Conservation (phyloP, 2,113 vertebrate genomes). For the Passer domesticus region DNA sequence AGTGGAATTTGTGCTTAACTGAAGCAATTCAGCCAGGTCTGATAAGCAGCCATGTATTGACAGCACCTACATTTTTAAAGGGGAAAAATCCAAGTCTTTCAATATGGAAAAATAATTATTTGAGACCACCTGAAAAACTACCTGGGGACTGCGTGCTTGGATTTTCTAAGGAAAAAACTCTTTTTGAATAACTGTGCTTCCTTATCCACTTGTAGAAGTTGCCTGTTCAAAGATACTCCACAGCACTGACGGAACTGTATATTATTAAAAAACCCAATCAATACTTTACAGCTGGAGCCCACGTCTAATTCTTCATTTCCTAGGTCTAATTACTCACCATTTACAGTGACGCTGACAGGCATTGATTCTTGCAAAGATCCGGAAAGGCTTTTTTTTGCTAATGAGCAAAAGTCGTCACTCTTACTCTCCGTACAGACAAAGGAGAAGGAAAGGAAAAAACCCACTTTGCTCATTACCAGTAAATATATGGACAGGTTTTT, state of each 20-base stretch:
- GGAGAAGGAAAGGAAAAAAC: not conserved
- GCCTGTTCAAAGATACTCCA: not conserved
- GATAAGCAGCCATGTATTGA: not conserved
- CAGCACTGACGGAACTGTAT: not conserved
- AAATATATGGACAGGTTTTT: not conserved
- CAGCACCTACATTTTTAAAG: not conserved
- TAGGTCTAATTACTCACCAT: constrained; percentile 37
- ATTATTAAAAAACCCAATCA: not conserved
- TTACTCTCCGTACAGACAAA: not conserved
- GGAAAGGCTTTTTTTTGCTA: constrained; percentile 44
- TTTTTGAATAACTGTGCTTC: not conserved
- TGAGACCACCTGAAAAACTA: not conserved
- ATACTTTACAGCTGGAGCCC: constrained; percentile 18
- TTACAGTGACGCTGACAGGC: not conserved
- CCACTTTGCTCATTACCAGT: not conserved
- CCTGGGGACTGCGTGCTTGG: not conserved
- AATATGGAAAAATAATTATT: not conserved
- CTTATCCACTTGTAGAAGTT: not conserved
- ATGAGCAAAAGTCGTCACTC: constrained; percentile 29
- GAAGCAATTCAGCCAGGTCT: not conserved
- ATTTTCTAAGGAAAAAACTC: not conserved
- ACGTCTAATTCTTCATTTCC: constrained; percentile 12
- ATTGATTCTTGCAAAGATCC: constrained; percentile 52
- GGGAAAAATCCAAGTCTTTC: not conserved
- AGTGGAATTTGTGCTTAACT: not conserved